A percentile compares a stretch with the other conserved stretches of the same genome.
Conservation (phyloP, 1,140 invertebrate genomes). For the Trypoxylus dichotomus region DNA sequence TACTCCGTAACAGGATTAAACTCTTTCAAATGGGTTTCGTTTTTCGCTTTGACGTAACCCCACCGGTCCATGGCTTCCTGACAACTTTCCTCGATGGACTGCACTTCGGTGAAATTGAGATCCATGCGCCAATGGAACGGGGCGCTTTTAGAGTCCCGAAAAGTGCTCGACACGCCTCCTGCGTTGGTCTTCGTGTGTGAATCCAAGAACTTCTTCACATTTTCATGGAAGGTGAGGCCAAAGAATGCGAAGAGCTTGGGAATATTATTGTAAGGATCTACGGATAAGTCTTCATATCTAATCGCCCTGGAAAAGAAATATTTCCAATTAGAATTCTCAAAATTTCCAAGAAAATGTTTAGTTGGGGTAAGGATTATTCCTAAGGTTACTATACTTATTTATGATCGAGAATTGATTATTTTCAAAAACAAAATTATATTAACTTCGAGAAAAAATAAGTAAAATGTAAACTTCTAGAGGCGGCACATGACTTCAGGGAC, state of each 20-base stretch:
- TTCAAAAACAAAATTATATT: no score
- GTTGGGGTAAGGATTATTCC: no score
- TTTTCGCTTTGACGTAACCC: conserved; percentile 69
- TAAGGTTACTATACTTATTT: no score
- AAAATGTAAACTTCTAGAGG: no score
- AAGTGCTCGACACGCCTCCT: conserved; percentile 81
- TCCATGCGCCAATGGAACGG: conserved; percentile 84
- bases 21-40: conserved; percentile 58
- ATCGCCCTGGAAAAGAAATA: conserved; percentile 62
- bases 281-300: conserved; percentile 82
- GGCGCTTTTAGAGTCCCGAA: conserved; percentile 76
- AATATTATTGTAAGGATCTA: conserved; percentile 71
- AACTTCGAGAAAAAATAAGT: no score
- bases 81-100: conserved; percentile 67
- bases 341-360: no score
- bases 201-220: conserved; percentile 73
- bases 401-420: no score
- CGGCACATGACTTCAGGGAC: no score
- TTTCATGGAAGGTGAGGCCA: conserved; percentile 69
- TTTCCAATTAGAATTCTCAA: no score
- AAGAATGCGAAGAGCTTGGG: conserved; percentile 77
- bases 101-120: conserved; percentile 69
- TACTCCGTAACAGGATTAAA: conserved; percentile 55
- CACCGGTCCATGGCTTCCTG: conserved; percentile 75
- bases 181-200: conserved; percentile 78